A percentile compares a stretch with the other conserved stretches of the same genome.
These are phyloP conservation scores for Limnephilus marmoratus DNA, from an alignment of 2,888 invertebrate species.

Conservation along the genomic window DNA sequence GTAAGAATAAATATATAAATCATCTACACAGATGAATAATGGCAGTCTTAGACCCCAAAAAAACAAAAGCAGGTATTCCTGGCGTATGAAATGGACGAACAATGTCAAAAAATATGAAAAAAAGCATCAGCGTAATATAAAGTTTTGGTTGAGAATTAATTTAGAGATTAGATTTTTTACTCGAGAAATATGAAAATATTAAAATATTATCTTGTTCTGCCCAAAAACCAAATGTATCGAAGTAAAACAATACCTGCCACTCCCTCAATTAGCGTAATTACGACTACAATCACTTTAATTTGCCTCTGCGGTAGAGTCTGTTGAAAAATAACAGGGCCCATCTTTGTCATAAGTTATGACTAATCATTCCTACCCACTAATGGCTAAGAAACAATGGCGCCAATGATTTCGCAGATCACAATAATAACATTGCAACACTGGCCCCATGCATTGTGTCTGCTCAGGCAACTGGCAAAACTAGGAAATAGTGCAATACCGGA, in stretches of 20 bases:
- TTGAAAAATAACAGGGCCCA: background rate
- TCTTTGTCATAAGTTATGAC: background rate
- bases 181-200: too few species aligned
- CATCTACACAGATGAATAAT: too few species aligned
- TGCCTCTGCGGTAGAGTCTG: background rate
- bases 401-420: background rate
- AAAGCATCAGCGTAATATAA: too few species aligned
- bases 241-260: background rate
- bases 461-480: background rate
- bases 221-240: background rate
- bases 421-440: background rate
- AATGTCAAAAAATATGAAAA: too few species aligned
- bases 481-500: background rate
- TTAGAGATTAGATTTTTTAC: too few species aligned
- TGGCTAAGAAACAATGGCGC: constrained; percentile 2
- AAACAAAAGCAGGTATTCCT: too few species aligned
- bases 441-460: background rate
- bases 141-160: too few species aligned
- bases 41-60: too few species aligned
- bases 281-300: background rate
- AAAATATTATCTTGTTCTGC: too few species aligned
- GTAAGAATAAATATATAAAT: too few species aligned
- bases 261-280: background rate
- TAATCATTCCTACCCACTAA: background rate
- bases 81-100: too few species aligned